Percentiles rank a stretch among this genome's conserved stretches.
phyloP scores from a whole-genome alignment of 2,888 invertebrate species.

The Epinotia nisella region DNA sequence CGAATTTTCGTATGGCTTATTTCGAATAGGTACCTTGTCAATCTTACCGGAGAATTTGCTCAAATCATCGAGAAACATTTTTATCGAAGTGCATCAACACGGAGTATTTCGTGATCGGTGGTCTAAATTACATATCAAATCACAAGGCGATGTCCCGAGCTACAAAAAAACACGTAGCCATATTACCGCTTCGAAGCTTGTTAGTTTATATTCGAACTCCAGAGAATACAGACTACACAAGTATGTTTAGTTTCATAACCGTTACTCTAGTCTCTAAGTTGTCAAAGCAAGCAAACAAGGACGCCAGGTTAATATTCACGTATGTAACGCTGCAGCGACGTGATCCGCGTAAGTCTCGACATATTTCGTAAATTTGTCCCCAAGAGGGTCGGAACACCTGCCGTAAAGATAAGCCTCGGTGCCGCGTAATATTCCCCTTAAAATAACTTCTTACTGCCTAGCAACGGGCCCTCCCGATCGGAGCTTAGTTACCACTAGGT shows the following conservation, averaged over 20 bases:
- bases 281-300: slow-evolving; percentile 17
- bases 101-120: too few species aligned
- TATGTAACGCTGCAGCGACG: slow-evolving; percentile 52
- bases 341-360: slow-evolving; percentile 80
- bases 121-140: too few species aligned
- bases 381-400: slow-evolving; percentile 78
- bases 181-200: background rate
- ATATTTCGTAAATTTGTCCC: slow-evolving; percentile 82
- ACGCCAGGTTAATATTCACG: slow-evolving; percentile 17
- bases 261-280: slow-evolving; percentile 1
- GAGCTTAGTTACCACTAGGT: slow-evolving; percentile 56
- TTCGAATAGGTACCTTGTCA: too few species aligned
- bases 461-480: slow-evolving; percentile 66
- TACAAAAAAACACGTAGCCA: too few species aligned
- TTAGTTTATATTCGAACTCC: background rate
- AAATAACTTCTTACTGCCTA: slow-evolving; percentile 83
- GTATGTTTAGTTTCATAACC: background rate
- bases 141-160: too few species aligned
- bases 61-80: too few species aligned
- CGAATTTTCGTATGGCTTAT: too few species aligned
- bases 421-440: slow-evolving; percentile 81
- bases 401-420: slow-evolving; percentile 84
- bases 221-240: too few species aligned
- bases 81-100: too few species aligned
- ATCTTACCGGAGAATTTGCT: too few species aligned